Evolutionary conservation across 2,888 invertebrate genomes (phyloP).

Genomic region (Pelosia muscerda): DNA sequence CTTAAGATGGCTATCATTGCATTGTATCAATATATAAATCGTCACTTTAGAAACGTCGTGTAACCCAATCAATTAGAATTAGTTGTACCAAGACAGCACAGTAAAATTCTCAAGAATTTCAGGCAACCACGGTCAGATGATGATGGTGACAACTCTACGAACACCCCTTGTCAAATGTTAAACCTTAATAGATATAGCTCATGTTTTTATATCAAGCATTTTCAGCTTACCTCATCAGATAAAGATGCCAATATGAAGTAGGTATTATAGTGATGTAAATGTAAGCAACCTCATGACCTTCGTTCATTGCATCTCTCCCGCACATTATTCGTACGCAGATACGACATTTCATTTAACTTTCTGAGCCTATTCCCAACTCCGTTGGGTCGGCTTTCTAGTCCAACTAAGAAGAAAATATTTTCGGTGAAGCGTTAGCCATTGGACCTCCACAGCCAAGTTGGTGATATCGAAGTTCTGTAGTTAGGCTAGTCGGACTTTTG

Average conservation of each 20-base stretch:
- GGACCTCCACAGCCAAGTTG: no score
- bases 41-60: no score
- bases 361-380: no score
- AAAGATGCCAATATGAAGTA: slow-evolving; percentile 19
- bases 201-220: not conserved
- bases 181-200: not conserved
- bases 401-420: no score
- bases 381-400: no score
- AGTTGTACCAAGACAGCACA: not conserved
- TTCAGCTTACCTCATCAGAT: slow-evolving; percentile 15
- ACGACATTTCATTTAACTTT: slow-evolving; percentile 23
- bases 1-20: no score
- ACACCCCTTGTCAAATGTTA: not conserved
- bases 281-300: slow-evolving; percentile 67
- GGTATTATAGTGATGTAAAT: slow-evolving; percentile 40
- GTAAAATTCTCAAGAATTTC: not conserved
- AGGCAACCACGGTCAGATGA: not conserved
- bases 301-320: slow-evolving; percentile 62
- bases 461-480: no score
- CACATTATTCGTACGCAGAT: slow-evolving; percentile 33
- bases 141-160: not conserved
- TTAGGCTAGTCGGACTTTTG: no score
- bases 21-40: no score
- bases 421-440: no score
- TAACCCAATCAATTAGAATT: no score